These are phyloP conservation scores for Thymelicus acteon DNA, from an alignment of 2,888 invertebrate genomes.

Conservation along the genomic window DNA sequence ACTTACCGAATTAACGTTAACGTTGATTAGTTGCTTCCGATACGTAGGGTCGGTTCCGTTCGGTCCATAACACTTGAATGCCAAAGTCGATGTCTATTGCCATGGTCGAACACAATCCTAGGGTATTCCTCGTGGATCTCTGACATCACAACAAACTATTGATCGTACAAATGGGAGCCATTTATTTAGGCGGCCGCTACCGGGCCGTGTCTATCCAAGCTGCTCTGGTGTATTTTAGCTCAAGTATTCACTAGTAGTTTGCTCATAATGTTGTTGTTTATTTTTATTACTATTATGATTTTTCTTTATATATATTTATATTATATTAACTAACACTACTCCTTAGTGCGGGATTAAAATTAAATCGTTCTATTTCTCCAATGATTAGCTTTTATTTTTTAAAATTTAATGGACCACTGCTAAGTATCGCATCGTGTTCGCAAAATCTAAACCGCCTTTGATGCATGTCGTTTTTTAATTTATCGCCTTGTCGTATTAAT, in stretches of 20 bases:
- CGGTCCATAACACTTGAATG: slow-evolving; percentile 72
- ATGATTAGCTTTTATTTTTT: slow-evolving; percentile 68
- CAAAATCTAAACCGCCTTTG: slow-evolving; percentile 36
- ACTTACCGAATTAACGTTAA: slow-evolving; percentile 64
- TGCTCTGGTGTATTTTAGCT: slow-evolving; percentile 82
- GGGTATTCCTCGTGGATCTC: slow-evolving; percentile 69
- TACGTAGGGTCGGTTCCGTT: slow-evolving; percentile 41
- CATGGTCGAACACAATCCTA: slow-evolving; percentile 72
- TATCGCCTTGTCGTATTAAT: slow-evolving; percentile 29
- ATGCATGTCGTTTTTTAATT: slow-evolving; percentile 34
- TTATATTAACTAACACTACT: slow-evolving; percentile 59
- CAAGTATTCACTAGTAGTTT: slow-evolving; percentile 79
- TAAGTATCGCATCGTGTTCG: slow-evolving; percentile 56
- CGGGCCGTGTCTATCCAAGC: slow-evolving; percentile 73
- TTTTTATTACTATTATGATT: slow-evolving; percentile 55
- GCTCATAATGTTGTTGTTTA: slow-evolving; percentile 82
- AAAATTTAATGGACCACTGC: slow-evolving; percentile 57
- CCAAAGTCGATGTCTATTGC: slow-evolving; percentile 82
- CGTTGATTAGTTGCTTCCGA: slow-evolving; percentile 53
- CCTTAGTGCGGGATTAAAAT: slow-evolving; percentile 67
- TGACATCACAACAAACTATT: slow-evolving; percentile 79
- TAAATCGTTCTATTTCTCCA: slow-evolving; percentile 70
- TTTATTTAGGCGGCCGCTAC: slow-evolving; percentile 64
- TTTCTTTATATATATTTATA: slow-evolving; percentile 57
- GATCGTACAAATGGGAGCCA: slow-evolving; percentile 82